Percentiles rank a stretch among this genome's conserved stretches.
These are phyloP conservation scores for Gambelia wislizenii DNA, from an alignment of 2,797 vertebrate genomes.

Conservation along the genomic window DNA sequence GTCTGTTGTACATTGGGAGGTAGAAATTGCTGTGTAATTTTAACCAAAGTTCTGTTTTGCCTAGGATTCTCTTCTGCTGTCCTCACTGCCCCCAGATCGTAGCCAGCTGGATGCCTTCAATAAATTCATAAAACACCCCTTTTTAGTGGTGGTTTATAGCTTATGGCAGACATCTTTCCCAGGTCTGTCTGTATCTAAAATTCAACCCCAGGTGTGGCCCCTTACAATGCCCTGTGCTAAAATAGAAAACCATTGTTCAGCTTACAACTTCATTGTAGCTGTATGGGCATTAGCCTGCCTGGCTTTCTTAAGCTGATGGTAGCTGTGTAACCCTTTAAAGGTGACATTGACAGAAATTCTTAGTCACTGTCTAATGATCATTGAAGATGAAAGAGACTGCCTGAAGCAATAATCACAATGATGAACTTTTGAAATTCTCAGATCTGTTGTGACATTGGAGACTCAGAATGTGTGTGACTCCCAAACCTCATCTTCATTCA, in stretches of 20 bases:
- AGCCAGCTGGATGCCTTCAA: neutral
- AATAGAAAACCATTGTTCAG: neutral
- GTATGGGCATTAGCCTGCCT: neutral
- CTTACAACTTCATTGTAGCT: neutral
- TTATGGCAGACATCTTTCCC: neutral
- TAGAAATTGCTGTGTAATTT: neutral
- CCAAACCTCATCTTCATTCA: neutral
- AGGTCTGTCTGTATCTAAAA: neutral
- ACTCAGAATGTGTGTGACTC: neutral
- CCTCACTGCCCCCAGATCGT: neutral
- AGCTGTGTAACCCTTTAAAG: neutral
- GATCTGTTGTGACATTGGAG: neutral
- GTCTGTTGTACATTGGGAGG: neutral
- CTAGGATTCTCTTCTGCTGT: neutral
- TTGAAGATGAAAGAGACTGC: neutral
- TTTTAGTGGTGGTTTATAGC: neutral
- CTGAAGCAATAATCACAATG: neutral
- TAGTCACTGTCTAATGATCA: conserved; percentile 4
- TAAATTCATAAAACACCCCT: neutral
- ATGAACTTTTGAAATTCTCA: neutral
- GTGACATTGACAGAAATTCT: neutral
- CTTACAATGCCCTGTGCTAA: neutral
- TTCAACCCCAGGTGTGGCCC: neutral
- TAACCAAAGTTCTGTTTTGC: neutral
- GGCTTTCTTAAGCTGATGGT: neutral